Evolutionary conservation across 2,888 invertebrate genomes (phyloP), one percentile per base, ranked within the genome.

Genomic region (Ashinkailepas kermadecensis): DNA sequence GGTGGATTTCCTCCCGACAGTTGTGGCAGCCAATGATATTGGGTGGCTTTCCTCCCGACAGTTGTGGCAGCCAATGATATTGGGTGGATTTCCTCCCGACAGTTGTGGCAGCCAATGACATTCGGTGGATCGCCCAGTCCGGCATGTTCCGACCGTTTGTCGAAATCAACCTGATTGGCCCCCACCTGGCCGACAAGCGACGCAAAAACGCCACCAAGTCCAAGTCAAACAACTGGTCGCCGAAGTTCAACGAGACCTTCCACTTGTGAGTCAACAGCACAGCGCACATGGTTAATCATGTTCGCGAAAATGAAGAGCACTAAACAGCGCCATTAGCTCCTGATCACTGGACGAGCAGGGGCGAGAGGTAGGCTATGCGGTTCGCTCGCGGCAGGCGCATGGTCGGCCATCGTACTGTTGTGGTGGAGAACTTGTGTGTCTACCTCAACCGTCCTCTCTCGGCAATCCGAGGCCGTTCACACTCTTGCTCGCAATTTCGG

Each of bases 61-160:
- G 39, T 39, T 39, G 39, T n/a, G n/a, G n/a, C n/a, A n/a, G n/a
- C n/a, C n/a, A n/a, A n/a, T n/a, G n/a, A n/a, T n/a, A n/a, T n/a
- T n/a, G n/a, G 65, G 65, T 65, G 65, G 57, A 67, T 62, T 21
- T 13, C 64, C 2, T 58, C 18, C 25, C 88, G 89, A 9, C 89
- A 99, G 99, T 99, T 87, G 95, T 99, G 84, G 99, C 98, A 82
- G 98, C 98, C 21, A 99, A 99, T 88, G 98, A 99, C 88, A 90
- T 99, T 82, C 98, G 98, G 88, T 99, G 99, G 99, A 94, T 95
- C 86, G 93, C 95, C 54, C 90, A 90, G 25, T 94, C 97, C 70
- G 96, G 97, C 80, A 97, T 97, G 95, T 99, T 99, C 92, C 92
- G 97, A 87, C 99, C 99, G 81, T 99, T 99, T 89, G 96, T 99